Base-by-base conservation (phyloP, 2,888 invertebrate species). In the Drosophila quasianomalipes region DNA sequence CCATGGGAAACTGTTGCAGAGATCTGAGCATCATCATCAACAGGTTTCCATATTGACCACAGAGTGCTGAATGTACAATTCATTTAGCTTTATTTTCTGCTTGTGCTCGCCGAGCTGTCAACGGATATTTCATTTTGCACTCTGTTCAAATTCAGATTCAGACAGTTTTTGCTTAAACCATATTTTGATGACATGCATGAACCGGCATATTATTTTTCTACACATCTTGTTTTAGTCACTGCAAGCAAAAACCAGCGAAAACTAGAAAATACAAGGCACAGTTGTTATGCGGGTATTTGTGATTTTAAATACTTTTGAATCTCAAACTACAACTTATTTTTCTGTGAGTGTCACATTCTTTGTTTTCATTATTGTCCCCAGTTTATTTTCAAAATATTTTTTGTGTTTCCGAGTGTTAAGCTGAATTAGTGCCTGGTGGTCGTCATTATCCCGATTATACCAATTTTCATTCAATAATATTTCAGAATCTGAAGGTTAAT, bases 1-100 rank as follows among this genome's bases (percentile, higher is more conserved):
- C 49, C 78, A 75, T 80, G 78, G 81, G 80, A 79, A 79, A 81
- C 79, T 71, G 81, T 81, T 72, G 80, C 78, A 78, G 61, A 64
- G 58, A 64, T 16, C 26, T 47, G 28, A 47, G 26, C 47, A 26
- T 47, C 33, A 57, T 74, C 71, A 58, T 78, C 63, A 83, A 84
- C 84, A 83, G 89, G 84, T 84, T 88, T 79, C 58, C 60, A 74
- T 39, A 57, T 71, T 66, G 70, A 53, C 73, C 76, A 76, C 54
- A 57, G 74, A 65, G 47, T 70, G 69, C 66, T 30, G 57, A 74
- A 63, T 69, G 67, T 70, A 69, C 67, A 22, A 22, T 47, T 47
- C 47, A 26, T 47, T 47, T 47, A 70, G 83, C 65, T 73, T 67
- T 30, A 74, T 84, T 70, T 58, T 52, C n/a, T 41, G 44, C 54